Evolutionary conservation across 2,113 vertebrate genomes (phyloP).

Genomic region (Cyanocitta stelleri): DNA sequence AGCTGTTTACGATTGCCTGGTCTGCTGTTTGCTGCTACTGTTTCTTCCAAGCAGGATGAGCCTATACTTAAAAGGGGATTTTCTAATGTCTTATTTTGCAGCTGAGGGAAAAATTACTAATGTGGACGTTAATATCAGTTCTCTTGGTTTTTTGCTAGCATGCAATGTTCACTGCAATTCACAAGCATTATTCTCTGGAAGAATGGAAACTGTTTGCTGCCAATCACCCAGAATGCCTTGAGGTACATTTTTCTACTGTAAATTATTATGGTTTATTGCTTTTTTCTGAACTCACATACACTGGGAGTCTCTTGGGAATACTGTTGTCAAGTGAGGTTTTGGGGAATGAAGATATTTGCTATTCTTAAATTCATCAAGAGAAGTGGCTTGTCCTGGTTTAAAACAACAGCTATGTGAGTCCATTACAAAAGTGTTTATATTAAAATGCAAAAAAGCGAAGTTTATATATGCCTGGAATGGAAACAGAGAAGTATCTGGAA

Average conservation of each 20-base stretch:
- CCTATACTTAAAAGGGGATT: neutral
- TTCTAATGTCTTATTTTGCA: neutral
- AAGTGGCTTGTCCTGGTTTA: slow-evolving; percentile 1
- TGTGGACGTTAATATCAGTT: neutral
- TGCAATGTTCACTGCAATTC: slow-evolving; percentile 92
- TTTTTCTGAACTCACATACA: slow-evolving; percentile 25
- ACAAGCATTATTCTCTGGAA: slow-evolving; percentile 94
- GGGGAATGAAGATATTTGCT: slow-evolving; percentile 6
- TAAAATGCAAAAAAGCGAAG: neutral
- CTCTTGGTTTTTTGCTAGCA: slow-evolving; percentile 75
- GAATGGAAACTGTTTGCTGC: slow-evolving; percentile 93
- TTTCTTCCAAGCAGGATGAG: neutral
- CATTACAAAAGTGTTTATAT: neutral
- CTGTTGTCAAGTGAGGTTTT: slow-evolving; percentile 37
- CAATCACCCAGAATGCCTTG: slow-evolving; percentile 87
- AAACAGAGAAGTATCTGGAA: neutral
- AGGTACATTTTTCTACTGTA: slow-evolving; percentile 74
- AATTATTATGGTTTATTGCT: slow-evolving; percentile 28
- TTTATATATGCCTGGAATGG: neutral
- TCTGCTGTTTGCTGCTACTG: neutral
- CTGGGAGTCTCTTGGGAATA: neutral
- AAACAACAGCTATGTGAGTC: neutral
- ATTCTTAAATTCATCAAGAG: neutral
- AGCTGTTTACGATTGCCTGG: neutral
- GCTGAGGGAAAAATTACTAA: neutral